Percentiles rank a stretch among this genome's conserved stretches.
Conservation (phyloP, 2,113 vertebrate genomes). For the Boulengeromyrus knoepffleri region DNA sequence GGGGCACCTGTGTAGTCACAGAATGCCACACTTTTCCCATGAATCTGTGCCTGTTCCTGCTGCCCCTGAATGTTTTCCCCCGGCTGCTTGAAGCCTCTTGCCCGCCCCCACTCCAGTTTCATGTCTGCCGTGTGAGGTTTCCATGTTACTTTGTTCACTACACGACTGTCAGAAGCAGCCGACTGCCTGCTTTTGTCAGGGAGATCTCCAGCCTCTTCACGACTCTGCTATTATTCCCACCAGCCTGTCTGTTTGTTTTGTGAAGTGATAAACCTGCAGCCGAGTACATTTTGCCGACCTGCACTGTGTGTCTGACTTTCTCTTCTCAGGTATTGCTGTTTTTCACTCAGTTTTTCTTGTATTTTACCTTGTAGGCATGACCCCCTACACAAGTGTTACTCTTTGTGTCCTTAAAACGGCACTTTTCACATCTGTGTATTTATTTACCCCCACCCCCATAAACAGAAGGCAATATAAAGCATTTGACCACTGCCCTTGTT, state of each 20-base stretch:
- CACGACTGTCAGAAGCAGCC: not conserved
- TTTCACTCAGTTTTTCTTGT: not conserved
- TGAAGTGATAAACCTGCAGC: not conserved
- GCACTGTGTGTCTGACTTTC: not conserved
- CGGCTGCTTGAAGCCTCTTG: not conserved
- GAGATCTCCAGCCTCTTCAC: not conserved
- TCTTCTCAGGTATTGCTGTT: not conserved
- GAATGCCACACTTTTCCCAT: not conserved
- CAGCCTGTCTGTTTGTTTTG: not conserved
- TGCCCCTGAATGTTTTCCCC: not conserved
- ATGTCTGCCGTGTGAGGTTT: not conserved
- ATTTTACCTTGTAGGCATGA: not conserved
- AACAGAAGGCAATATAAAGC: not conserved
- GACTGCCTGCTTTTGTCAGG: constrained; percentile 5
- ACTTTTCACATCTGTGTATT: not conserved
- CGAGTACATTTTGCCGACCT: not conserved
- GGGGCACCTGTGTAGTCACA: not conserved
- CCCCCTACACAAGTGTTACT: not conserved
- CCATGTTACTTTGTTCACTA: not conserved
- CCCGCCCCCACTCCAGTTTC: not conserved
- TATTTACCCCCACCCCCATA: not conserved
- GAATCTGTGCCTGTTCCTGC: not conserved
- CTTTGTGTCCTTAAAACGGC: not conserved
- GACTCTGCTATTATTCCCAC: not conserved
- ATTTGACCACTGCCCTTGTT: not conserved